Base-by-base conservation (phyloP, 2,888 invertebrate species). In the Callyntrura guangdongensis region DNA sequence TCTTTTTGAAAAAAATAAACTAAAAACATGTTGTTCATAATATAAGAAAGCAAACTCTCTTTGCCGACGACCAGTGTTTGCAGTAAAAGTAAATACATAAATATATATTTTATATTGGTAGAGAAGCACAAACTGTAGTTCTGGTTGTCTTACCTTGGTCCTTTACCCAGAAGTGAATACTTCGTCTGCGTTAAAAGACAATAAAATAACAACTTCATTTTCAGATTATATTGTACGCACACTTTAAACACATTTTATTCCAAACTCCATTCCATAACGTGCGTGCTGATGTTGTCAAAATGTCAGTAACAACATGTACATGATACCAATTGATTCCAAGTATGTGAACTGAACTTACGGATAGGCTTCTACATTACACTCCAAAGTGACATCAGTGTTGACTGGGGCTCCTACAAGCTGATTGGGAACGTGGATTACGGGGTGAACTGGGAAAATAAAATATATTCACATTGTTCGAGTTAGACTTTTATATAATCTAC, bases 361-460 rank as follows among this genome's bases (percentile, higher is more conserved):
- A 93, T 97, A 98, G 77, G 98, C 98, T 95, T 98, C 98, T 92
- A 98, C 98, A 95, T 97, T 97, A 96, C 98, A 98, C 95, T 98
- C 98, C 93, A 98, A 96, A 47, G 97, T 97, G 94, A 98, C 98
- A 95, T 98, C 97, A 93, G 98, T 98, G 64, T 92, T 92, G 2
- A 85, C 81, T 22, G 92, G 92, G 12, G 92, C 90, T 12, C 91
- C 91, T 20, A 90, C 87, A 95, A 98, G 96, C 96, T 98, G 98
- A 96, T 98, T 98, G 89, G 98, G 98, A 92, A 98, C 98, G 95
- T 97, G 97, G 95, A 98, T 98, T 94, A 97, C 97, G 17, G 98
- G 98, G 95, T 97, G 97, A 96, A 98, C 98, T 98, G 96, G 88
- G 95, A 95, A 92, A 94, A 93, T 91, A 92, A 1, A 72, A 6